Evolutionary conservation across 2,797 vertebrate species (phyloP).

Genomic region (Aphelocoma californica): DNA sequence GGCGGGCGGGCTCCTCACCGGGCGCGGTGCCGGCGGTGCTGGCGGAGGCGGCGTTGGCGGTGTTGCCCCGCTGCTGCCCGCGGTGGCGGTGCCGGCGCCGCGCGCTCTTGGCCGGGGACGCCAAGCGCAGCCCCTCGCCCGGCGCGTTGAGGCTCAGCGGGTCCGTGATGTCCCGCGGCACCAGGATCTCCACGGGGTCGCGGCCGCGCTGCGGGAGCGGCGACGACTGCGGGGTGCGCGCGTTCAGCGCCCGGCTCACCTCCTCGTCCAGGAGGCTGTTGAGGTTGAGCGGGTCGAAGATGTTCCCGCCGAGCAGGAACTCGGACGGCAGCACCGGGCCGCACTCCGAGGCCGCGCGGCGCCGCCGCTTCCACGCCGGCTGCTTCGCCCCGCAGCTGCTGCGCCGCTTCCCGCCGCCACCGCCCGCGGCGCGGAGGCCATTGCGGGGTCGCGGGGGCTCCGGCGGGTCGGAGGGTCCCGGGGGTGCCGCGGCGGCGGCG

Average conservation of each 20-base stretch:
- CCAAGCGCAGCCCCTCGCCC: slow-evolving; percentile 71
- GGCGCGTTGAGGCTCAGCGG: slow-evolving; percentile 84
- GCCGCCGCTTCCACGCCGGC: slow-evolving; percentile 81
- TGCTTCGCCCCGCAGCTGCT: slow-evolving; percentile 82
- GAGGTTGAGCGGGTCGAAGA: slow-evolving; percentile 91
- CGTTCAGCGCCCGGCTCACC: slow-evolving; percentile 87
- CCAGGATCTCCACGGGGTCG: slow-evolving; percentile 88
- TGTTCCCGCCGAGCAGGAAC: slow-evolving; percentile 90
- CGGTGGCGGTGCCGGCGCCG: slow-evolving; percentile 82
- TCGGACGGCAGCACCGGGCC: slow-evolving; percentile 85
- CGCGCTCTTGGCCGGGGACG: slow-evolving; percentile 77
- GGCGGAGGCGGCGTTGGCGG: not conserved
- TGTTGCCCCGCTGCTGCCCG: slow-evolving; percentile 67
- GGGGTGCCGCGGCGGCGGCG: not conserved
- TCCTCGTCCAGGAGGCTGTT: slow-evolving; percentile 92
- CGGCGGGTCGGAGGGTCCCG: no score
- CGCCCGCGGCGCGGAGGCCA: not conserved
- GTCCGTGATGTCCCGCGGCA: slow-evolving; percentile 90
- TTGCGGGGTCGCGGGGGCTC: no score
- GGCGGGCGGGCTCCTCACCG: slow-evolving; percentile 72
- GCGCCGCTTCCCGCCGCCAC: not conserved
- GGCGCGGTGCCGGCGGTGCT: accelerated
- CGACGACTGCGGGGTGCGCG: slow-evolving; percentile 87
- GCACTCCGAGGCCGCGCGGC: slow-evolving; percentile 84
- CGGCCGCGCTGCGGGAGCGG: slow-evolving; percentile 81